These are phyloP conservation scores for Phataginus tricuspis DNA, from an alignment of 2,797 vertebrate genomes.

Conservation along the genomic window DNA sequence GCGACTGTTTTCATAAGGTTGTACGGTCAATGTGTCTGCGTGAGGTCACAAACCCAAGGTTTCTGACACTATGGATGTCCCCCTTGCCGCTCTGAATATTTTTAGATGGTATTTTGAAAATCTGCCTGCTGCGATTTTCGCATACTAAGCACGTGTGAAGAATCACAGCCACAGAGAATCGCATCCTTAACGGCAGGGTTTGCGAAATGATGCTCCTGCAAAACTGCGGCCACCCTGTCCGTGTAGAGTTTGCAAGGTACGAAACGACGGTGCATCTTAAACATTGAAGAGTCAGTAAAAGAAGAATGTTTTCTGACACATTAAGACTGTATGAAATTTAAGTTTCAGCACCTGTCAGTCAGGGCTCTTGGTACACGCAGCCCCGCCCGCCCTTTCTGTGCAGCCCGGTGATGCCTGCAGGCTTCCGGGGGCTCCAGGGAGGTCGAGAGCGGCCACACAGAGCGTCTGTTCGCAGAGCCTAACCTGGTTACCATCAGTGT, in stretches of 20 bases:
- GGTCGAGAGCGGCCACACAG: rapidly evolving
- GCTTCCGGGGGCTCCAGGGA: no score
- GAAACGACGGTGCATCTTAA: background rate
- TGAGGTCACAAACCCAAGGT: background rate
- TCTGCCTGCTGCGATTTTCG: background rate
- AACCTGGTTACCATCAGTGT: rapidly evolving
- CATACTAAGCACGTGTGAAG: rapidly evolving
- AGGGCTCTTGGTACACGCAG: background rate
- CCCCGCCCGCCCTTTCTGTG: background rate
- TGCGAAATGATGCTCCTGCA: rapidly evolving
- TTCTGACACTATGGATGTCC: background rate
- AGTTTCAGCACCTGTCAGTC: rapidly evolving
- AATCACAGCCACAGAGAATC: background rate
- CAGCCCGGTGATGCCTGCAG: background rate
- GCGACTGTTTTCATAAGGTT: no score
- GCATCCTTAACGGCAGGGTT: rapidly evolving
- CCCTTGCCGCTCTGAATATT: rapidly evolving
- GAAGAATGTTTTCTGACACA: background rate
- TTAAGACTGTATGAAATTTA: background rate
- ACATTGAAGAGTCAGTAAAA: background rate
- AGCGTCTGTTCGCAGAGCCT: rapidly evolving
- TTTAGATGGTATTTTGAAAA: background rate
- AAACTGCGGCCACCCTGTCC: no score
- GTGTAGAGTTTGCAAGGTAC: background rate
- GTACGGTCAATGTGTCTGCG: rapidly evolving